Evolutionary conservation across 2,888 invertebrate genomes (phyloP).

Genomic region (Leptinotarsa peninsularis): DNA sequence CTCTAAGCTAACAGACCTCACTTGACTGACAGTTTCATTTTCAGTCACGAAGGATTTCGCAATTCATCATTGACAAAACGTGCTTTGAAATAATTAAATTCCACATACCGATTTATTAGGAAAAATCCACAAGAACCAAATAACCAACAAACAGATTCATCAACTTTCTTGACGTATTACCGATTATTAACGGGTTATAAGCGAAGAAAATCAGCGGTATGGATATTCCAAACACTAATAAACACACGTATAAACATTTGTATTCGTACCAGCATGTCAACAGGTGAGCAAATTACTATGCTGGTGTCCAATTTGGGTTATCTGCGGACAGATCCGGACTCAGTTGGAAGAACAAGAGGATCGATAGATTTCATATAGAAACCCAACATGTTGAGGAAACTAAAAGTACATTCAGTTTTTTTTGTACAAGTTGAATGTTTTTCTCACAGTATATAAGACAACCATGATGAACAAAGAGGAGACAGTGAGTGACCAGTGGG

Average conservation of each 20-base stretch:
- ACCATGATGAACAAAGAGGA: no score
- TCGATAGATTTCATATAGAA: no score
- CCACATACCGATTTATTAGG: background rate
- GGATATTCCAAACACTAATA: background rate
- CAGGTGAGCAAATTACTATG: constrained; percentile 19
- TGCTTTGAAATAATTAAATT: background rate
- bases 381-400: no score
- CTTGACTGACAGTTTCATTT: no score
- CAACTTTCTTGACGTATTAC: constrained; percentile 6
- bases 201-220: background rate
- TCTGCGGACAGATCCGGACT: constrained; percentile 15
- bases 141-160: background rate
- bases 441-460: no score
- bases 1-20: no score
- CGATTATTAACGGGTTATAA: background rate
- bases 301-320: constrained; percentile 22
- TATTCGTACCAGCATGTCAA: constrained; percentile 20
- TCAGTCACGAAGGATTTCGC: no score
- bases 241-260: constrained; percentile 9
- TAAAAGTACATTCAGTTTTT: no score
- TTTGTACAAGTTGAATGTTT: no score
- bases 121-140: constrained; percentile 10
- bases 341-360: no score
- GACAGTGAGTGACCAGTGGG: no score
- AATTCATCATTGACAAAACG: background rate